These are phyloP conservation scores for Peromyscus melanophrys DNA, from an alignment of 2,797 vertebrate genomes.

Conservation along the genomic window DNA sequence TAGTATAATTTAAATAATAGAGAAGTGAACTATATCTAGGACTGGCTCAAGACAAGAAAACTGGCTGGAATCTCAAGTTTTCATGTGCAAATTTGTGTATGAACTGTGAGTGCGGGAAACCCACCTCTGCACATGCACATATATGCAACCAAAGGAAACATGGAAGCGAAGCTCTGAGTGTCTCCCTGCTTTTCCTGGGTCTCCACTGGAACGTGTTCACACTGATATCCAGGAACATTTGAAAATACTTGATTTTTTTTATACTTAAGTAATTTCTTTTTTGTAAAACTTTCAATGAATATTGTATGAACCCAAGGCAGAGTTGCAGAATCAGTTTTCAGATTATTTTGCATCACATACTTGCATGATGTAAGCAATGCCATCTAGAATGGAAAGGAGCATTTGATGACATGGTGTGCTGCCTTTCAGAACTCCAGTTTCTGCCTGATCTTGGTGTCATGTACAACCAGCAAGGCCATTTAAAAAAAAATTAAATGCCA, in stretches of 20 bases:
- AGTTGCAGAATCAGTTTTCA: slow-evolving; percentile 87
- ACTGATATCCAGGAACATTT: slow-evolving; percentile 64
- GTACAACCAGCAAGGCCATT: slow-evolving; percentile 69
- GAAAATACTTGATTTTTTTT: slow-evolving; percentile 75
- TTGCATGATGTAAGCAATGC: slow-evolving; percentile 85
- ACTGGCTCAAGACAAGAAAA: neutral
- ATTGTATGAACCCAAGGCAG: slow-evolving; percentile 85
- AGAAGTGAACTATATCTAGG: neutral
- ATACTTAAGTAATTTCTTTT: slow-evolving; percentile 86
- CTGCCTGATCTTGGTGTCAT: slow-evolving; percentile 56
- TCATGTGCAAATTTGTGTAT: neutral
- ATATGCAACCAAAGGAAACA: slow-evolving; percentile 59
- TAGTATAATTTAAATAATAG: neutral
- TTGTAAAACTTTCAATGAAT: slow-evolving; percentile 85
- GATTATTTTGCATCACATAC: slow-evolving; percentile 88
- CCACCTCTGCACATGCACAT: fast-evolving
- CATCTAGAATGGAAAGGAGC: slow-evolving; percentile 85
- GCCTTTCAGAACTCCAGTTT: slow-evolving; percentile 75
- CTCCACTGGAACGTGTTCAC: slow-evolving; percentile 70
- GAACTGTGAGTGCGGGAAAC: neutral
- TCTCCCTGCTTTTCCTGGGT: neutral
- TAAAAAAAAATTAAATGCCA: slow-evolving; percentile 54
- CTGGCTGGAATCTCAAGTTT: neutral
- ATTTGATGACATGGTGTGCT: slow-evolving; percentile 77
- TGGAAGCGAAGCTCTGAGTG: neutral